Conservation (phyloP, 2,113 vertebrate genomes). For the Chaetodon trifascialis region DNA sequence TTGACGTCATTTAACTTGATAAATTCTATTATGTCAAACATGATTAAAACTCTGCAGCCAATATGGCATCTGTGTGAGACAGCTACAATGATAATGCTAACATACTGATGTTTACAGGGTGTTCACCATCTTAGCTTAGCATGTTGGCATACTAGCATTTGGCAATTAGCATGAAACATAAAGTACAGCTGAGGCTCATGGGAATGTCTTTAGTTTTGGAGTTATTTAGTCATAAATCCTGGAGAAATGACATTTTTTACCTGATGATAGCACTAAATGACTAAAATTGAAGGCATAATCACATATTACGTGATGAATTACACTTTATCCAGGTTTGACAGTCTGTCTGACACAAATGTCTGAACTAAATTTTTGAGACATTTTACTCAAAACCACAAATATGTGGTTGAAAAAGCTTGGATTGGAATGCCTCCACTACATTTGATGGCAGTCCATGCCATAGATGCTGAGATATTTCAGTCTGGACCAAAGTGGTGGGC, state of each 20-base stretch:
- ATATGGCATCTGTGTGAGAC: background rate
- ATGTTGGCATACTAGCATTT: conserved; percentile 2
- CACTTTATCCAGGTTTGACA: background rate
- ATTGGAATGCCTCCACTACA: background rate
- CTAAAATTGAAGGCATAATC: background rate
- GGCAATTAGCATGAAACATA: conserved; percentile 13
- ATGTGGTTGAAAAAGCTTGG: background rate
- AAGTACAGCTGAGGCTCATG: background rate
- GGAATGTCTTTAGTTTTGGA: background rate
- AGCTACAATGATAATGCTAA: background rate
- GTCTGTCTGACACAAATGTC: background rate
- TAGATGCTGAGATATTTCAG: background rate
- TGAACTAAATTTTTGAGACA: background rate
- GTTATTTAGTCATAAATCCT: background rate
- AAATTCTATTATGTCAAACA: background rate
- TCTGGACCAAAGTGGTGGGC: background rate
- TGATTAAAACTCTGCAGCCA: background rate
- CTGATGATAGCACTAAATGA: background rate
- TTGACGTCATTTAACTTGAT: background rate
- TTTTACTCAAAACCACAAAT: background rate
- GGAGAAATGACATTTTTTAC: background rate
- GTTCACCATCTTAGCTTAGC: background rate
- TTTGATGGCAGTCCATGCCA: background rate
- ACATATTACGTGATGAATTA: background rate
- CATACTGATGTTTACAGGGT: background rate